Evolutionary conservation across 2,113 vertebrate genomes (phyloP), one percentile per base, ranked within the genome.

Genomic region (Labeo rohita): DNA sequence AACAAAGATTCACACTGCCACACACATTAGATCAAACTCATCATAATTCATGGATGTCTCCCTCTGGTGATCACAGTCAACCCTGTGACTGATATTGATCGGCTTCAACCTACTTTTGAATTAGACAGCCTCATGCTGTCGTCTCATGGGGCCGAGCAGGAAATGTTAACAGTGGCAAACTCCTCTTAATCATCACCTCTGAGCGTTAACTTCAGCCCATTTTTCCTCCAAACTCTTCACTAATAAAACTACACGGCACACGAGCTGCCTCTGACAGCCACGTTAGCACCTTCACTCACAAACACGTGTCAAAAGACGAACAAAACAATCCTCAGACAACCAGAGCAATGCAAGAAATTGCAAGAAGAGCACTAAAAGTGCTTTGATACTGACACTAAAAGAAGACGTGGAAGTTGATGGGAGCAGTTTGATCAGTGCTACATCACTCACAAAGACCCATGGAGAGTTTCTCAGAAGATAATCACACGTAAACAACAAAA

Each of bases 51-150:
- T 63, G 34, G 56, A 23, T 16, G 72, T 50, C 89, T 84, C 8
- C 8, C 77, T 89, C 90, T 88, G 89, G 87, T 89, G 87, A 88
- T 84, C 87, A 89, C 78, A 86, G 90, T 39, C 81, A 83, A 56
- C 28, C 18, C 68, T 91, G 84, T 80, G 85, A 90, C 89, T 89
- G 86, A 84, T 94, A 93, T 92, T 91, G 93, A 95, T 94, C 88
- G 86, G 89, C 89, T 92, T 93, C 92, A 94, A 93, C 93, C 93
- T 92, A 94, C 93, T 94, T 94, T 90, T 91, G 92, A 90, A 91
- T 84, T 90, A 92, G 90, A 93, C 88, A 90, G 89, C 87, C 86
- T 84, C 68, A 84, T 16, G 15, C 83, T 72, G 84, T 77, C 23
- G 18, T 79, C 86, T 83, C 86, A 83, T 39, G 45, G 28, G 70